Evolutionary conservation across 2,888 invertebrate species (phyloP).

Genomic region (Leptogaster cylindrica): DNA sequence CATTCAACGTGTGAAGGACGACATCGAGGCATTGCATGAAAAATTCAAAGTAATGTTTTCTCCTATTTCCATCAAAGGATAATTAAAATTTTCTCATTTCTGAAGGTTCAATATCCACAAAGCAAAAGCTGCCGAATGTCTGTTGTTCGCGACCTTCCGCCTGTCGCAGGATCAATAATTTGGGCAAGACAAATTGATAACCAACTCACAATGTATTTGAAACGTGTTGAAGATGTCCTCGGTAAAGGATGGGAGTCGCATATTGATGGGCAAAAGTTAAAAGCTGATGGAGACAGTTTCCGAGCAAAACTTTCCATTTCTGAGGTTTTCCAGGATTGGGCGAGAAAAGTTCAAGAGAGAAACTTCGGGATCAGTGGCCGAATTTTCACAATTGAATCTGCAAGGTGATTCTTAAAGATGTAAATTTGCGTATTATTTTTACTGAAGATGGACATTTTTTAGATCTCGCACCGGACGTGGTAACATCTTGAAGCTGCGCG

Average conservation of each 20-base stretch:
- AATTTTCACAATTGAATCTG: slow-evolving; percentile 91
- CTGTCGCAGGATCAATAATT: slow-evolving; percentile 96
- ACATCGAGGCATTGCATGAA: slow-evolving; percentile 96
- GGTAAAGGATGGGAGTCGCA: slow-evolving; percentile 99
- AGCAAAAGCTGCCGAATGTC: slow-evolving; percentile 93
- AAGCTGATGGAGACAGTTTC: slow-evolving; percentile 98
- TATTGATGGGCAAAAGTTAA: slow-evolving; percentile 96
- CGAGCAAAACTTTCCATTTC: slow-evolving; percentile 94
- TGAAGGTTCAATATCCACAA: slow-evolving; percentile 94
- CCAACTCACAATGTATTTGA: slow-evolving; percentile 93
- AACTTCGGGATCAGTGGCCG: slow-evolving; percentile 93
- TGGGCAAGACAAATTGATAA: slow-evolving; percentile 99
- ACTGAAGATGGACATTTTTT: slow-evolving; percentile 50
- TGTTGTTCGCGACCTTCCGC: slow-evolving; percentile 91
- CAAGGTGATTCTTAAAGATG: slow-evolving; percentile 54
- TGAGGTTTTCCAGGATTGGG: slow-evolving; percentile 99
- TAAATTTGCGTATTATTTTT: not conserved
- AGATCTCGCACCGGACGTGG: slow-evolving; percentile 74
- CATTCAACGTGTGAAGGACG: slow-evolving; percentile 98
- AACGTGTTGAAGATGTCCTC: slow-evolving; percentile 97
- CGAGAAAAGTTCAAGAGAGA: slow-evolving; percentile 89
- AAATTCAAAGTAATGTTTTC: slow-evolving; percentile 85
- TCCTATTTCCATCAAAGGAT: not conserved
- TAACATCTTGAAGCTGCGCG: slow-evolving; percentile 86
- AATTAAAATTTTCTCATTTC: not conserved